phyloP scores from a whole-genome alignment of 2,888 invertebrate genomes.

The Latheticus oryzae region DNA sequence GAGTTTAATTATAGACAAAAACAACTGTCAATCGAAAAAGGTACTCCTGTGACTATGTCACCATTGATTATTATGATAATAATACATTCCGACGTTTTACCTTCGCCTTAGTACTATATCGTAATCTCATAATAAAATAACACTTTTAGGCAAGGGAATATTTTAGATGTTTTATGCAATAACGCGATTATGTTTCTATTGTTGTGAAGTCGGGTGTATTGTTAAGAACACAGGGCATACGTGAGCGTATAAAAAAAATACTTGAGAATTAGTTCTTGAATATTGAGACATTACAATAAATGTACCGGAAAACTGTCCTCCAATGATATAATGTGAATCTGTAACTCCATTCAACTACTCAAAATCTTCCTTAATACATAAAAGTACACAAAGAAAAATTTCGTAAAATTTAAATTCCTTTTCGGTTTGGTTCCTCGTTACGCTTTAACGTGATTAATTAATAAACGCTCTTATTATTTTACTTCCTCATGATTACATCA shows the following conservation, averaged over 20 bases:
- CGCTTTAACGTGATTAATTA: slow-evolving; percentile 29
- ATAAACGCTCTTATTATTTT: slow-evolving; percentile 24
- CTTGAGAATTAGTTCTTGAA: slow-evolving; percentile 32
- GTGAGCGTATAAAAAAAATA: slow-evolving; percentile 24
- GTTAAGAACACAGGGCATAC: slow-evolving; percentile 43
- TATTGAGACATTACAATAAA: slow-evolving; percentile 5
- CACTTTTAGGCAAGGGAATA: slow-evolving; percentile 14
- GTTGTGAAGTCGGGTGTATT: slow-evolving; percentile 46
- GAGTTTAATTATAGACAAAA: slow-evolving; percentile 5
- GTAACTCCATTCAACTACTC: slow-evolving; percentile 1
- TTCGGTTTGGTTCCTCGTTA: slow-evolving; percentile 28
- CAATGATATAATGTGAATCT: slow-evolving; percentile 32
- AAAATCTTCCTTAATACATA: slow-evolving; percentile 12
- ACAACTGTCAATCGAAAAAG: too few relatives aligned
- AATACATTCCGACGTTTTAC: too few relatives aligned
- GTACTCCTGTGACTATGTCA: too few relatives aligned
- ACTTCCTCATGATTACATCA: slow-evolving; percentile 34
- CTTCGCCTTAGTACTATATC: background rate
- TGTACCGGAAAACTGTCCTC: slow-evolving; percentile 26
- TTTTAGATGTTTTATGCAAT: slow-evolving; percentile 27
- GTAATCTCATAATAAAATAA: background rate
- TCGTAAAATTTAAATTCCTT: slow-evolving; percentile 32
- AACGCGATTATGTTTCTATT: slow-evolving; percentile 35
- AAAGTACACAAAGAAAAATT: slow-evolving; percentile 14
- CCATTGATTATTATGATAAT: too few relatives aligned